Conservation (phyloP, 1,140 invertebrate genomes). For the Amphibalanus amphitrite region DNA sequence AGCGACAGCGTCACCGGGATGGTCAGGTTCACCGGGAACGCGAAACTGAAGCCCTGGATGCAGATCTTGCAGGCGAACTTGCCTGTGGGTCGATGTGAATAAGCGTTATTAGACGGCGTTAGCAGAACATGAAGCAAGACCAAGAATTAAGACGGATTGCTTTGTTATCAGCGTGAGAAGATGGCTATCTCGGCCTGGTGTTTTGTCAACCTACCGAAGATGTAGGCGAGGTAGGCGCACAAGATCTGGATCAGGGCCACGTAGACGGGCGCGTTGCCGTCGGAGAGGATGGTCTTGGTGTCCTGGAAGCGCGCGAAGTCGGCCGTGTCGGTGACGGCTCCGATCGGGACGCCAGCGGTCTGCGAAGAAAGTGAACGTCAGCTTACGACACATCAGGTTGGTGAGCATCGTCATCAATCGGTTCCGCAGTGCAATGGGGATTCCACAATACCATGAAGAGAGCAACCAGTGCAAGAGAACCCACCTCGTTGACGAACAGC, state of each 20-base stretch:
- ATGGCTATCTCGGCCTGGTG: too few species aligned
- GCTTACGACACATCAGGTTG: not conserved
- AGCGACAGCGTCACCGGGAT: slow-evolving; percentile 77
- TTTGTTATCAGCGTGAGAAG: too few species aligned
- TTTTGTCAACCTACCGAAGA: slow-evolving; percentile 60
- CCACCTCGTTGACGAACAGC: slow-evolving; percentile 6
- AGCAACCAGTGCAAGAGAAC: too few species aligned
- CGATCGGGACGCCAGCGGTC: slow-evolving; percentile 20
- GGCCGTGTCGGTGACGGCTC: slow-evolving; percentile 34
- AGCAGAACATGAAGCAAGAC: too few species aligned
- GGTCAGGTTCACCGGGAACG: slow-evolving; percentile 79
- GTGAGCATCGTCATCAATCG: slow-evolving; percentile 11
- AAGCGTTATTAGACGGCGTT: slow-evolving; percentile 6
- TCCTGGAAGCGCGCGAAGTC: slow-evolving; percentile 47
- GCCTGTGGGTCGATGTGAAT: slow-evolving; percentile 29
- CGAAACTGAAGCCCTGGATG: slow-evolving; percentile 90
- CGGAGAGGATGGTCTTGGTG: slow-evolving; percentile 33
- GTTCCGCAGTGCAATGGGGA: slow-evolving; percentile 6
- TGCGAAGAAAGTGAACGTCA: not conserved
- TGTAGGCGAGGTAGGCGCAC: slow-evolving; percentile 69
- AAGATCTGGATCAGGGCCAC: slow-evolving; percentile 63
- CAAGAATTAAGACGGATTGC: too few species aligned
- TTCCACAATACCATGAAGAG: not conserved
- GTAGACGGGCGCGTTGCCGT: slow-evolving; percentile 51
- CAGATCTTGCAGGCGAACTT: slow-evolving; percentile 93